Base-by-base conservation (phyloP, 1,140 invertebrate genomes). In the Tetragnatha versicolor region DNA sequence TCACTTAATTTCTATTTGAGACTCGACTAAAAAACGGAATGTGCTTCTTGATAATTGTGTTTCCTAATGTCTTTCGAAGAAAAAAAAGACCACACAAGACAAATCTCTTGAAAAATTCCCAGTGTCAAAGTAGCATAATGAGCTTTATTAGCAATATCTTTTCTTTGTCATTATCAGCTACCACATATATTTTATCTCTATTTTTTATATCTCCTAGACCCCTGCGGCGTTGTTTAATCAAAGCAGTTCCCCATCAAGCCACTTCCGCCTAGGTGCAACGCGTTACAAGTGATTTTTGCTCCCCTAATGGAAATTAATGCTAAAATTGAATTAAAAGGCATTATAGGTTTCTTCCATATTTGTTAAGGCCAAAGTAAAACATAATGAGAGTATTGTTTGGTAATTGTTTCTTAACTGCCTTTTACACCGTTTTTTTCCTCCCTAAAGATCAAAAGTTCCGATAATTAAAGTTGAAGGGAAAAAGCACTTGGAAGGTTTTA, bases 381-480 rank as follows among this genome's bases (percentile, higher is more conserved):
- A 29, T 75, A 75, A 75, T 75, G 72, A 75, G 72, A 58, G 66
- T 39, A 77, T 77, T 77, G 61, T 77, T 77, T 77, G 47, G 61
- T 77, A 77, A 69, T 79, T 79, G 65, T 79, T 79, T 79, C 65
- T 79, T 79, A 69, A 79, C 65, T 60, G 63, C 53, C 53, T 60
- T 79, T 69, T 79, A 47, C 65, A 58, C 31, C 2, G 10, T 73
- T 73, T 33, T 79, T 70, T 78, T 77, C 29, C 2, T 17, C 29
- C 25, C 27, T 33, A 68, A 79, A 68, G 51, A 69, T 58, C 65
- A 79, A 79, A 79, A 79, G 39, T 68, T 42, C 25, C 61, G 73
- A 75, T 51, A 75, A 75, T 75, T 75, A 75, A 75, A 75, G 70
- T 51, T 55, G 25, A 39, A 29, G 42, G 27, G 60, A 75, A 75